These are phyloP conservation scores for Cosmia pyralina DNA, from an alignment of 2,888 invertebrate species.

Conservation along the genomic window DNA sequence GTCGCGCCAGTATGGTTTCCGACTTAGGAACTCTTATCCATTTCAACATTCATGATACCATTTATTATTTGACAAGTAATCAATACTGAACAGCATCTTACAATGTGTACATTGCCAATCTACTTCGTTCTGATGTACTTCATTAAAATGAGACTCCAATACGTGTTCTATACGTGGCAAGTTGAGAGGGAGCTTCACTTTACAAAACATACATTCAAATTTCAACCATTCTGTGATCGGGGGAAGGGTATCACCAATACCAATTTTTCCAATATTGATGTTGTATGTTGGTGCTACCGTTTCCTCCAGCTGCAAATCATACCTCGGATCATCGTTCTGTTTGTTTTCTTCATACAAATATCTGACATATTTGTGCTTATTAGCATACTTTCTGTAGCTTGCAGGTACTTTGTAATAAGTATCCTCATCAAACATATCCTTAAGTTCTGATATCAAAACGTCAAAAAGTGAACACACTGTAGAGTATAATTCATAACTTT, in stretches of 20 bases:
- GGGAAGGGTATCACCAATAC: background rate
- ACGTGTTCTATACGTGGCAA: constrained; percentile 16
- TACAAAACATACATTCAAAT: constrained; percentile 74
- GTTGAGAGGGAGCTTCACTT: constrained; percentile 56
- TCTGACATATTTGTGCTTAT: constrained; percentile 73
- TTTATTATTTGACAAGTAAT: constrained; percentile 60
- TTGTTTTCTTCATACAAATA: constrained; percentile 70
- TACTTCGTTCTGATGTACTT: constrained; percentile 69
- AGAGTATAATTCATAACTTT: background rate
- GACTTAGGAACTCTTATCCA: background rate
- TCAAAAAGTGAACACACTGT: constrained; percentile 42
- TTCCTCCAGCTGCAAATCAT: constrained; percentile 79
- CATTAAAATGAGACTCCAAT: constrained; percentile 71
- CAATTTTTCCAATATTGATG: constrained; percentile 58
- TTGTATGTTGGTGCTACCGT: constrained; percentile 66
- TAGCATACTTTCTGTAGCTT: constrained; percentile 63
- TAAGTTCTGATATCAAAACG: constrained; percentile 63
- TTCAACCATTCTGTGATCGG: constrained; percentile 62
- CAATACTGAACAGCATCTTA: constrained; percentile 60
- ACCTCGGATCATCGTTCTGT: constrained; percentile 36
- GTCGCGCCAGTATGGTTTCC: too few species aligned
- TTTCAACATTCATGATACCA: constrained; percentile 74
- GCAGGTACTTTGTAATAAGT: constrained; percentile 38
- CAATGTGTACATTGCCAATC: constrained; percentile 77
- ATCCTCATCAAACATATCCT: background rate